Evolutionary conservation across 2,797 vertebrate genomes (phyloP), one percentile per base, ranked within the genome.

Genomic region (Macropodus opercularis): DNA sequence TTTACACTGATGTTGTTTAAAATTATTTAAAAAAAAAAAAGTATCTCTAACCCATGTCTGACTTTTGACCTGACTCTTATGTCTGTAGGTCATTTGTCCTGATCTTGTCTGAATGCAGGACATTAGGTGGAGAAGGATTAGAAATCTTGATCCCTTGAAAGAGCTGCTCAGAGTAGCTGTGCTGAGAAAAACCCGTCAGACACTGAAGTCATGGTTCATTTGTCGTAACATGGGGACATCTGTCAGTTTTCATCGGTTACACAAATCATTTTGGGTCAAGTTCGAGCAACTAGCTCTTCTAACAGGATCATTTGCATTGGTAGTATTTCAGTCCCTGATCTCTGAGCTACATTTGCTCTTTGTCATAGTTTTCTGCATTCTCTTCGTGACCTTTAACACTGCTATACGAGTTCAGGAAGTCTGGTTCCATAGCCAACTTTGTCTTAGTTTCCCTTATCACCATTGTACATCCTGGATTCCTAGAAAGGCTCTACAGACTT

Each of bases 41-140:
- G n/a, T n/a, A n/a, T n/a, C n/a, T 6, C 17, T 63, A 43, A 61
- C 34, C 58, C 15, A 53, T 49, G 38, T 15, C 15, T 55, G 67
- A 73, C 69, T 71, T 63, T 67, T 73, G 65, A 81, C 40, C 48
- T 43, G 49, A 48, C 26, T 32, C 11, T n/a, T 21, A 7, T 64
- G 78, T 72, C 75, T 63, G 55, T 63, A 38, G 44, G 52, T 66
- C 39, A 73, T 34, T 51, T 24, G 44, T 29, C 36, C 22, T 67
- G 44, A 76, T 80, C 75, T 66, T 52, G 71, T 83, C 82, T 84
- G 66, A n/a, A 47, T 75, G 50, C 51, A 49, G 31, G 8, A 13
- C 32, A 38, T 82, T 87, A 85, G 76, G 73, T 53, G 22, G 1
- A 56, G 46, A 41, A 31, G 80, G 87, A 89, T 89, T 88, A 85